Evolutionary conservation across 1,140 invertebrate species (phyloP).

Genomic region (Coptotermes formosanus): DNA sequence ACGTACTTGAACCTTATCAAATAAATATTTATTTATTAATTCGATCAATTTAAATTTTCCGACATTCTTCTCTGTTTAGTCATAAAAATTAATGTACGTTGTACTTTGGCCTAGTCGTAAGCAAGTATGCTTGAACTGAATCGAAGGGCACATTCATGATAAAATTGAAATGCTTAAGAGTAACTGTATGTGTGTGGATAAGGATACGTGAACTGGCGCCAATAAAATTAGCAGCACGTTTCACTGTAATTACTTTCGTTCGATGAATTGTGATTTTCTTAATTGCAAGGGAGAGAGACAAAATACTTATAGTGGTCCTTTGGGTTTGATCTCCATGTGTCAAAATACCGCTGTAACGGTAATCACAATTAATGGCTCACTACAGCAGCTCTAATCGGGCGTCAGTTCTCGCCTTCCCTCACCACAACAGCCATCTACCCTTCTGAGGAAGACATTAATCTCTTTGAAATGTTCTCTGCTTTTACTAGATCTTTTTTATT

Average conservation of each 20-base stretch:
- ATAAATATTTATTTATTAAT: too few relatives aligned
- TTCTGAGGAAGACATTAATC: background rate
- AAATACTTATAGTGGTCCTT: background rate
- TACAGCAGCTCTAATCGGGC: background rate
- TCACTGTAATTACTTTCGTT: background rate
- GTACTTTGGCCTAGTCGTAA: too few relatives aligned
- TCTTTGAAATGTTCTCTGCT: conserved; percentile 12
- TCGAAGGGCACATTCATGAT: too few relatives aligned
- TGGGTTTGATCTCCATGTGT: background rate
- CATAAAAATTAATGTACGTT: too few relatives aligned
- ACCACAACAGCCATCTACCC: background rate
- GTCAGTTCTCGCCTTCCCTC: background rate
- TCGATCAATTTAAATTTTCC: too few relatives aligned
- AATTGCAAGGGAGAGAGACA: background rate
- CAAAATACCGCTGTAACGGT: background rate
- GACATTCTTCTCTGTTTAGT: too few relatives aligned
- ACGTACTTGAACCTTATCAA: too few relatives aligned
- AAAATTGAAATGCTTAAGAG: too few relatives aligned
- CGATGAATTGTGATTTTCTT: background rate
- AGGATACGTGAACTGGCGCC: background rate
- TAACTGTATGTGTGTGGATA: too few relatives aligned
- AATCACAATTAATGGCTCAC: conserved; percentile 2
- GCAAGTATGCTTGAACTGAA: too few relatives aligned
- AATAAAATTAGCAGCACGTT: background rate
- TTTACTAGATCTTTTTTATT: conserved; percentile 10